Evolutionary conservation across 2,113 vertebrate genomes (phyloP), one percentile per base, ranked within the genome.

Genomic region (Alouatta palliata): DNA sequence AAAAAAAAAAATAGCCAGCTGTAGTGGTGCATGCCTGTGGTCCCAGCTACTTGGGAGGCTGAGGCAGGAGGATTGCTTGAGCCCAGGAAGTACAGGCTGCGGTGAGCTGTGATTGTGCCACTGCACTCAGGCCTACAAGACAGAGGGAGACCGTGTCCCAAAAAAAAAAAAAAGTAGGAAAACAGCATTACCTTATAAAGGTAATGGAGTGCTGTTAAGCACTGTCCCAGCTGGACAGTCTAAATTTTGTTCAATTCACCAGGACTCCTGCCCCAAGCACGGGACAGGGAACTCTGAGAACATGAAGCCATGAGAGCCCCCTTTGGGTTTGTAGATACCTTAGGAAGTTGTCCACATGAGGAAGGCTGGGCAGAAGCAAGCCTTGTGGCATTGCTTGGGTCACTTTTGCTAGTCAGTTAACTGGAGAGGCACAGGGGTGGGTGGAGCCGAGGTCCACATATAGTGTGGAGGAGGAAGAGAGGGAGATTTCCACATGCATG

Each of bases 231-330:
- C 25, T 37, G 45, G 5, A 85, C 12, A 14, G 32, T n/a, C 11
- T 89, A 87, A 30, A 27, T 52, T 30, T 92, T 68, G 11, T 32
- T 84, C 54, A 47, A 5, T 79, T 68, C 4, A 45, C 20, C 58
- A 87, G 71, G 85, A 70, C 19, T 6, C 23, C 37, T 20, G 16
- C 19, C 21, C 6, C 40, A 45, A 52, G 20, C 27, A 70, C 21
- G 47, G 52, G 47, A 66, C 2, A 0, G 1, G 54, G 20, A 70
- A 12, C 40, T 71, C 85, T 23, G 23, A 54, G 35, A n/a, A 90
- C 9, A 23, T 27, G 7, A 20, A 35, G 3, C 27, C 25, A 32
- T 32, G 7, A 3, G 47, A 3, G 1, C 4, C 23, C 3, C 9
- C 13, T 16, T 64, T 19, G 37, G 81, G 32, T 81, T 75, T 52